Base-by-base conservation (phyloP, 2,797 vertebrate genomes). In the Glossophaga mutica region DNA sequence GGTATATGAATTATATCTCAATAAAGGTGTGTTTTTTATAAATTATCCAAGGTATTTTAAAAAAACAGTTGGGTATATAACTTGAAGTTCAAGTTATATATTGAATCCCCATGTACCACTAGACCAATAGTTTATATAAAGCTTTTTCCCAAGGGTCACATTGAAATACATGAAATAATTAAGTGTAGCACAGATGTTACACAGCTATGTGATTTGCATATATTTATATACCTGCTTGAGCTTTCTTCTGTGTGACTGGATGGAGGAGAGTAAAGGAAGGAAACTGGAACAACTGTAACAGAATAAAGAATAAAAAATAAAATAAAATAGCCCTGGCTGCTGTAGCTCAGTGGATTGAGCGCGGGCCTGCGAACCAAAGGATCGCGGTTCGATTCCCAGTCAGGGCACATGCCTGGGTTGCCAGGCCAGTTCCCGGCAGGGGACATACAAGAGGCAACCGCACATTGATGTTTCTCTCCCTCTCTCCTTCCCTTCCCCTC, bases 131-230 rank as follows among this genome's bases (percentile, higher is more conserved):
- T 71, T 90, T 84, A 57, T 12, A 19, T n/a, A 48, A 85, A 6
- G n/a, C 18, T 89, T 94, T 90, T 50, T 21, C 24, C 44, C 34
- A 82, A 39, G 11, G 46, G 6, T 39, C 57, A 29, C 34, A 37
- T 15, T 68, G 67, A 94, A 93, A 87, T 73, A 73, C 4, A 57
- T 37, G n/a, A 94, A 84, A 87, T 55, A 86, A 87, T 81, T 87
- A 50, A 87, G 16, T 92, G 10, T 22, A 37, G 34, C 59, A 62
- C 79, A 46, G 62, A 11, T 78, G 34, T 82, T 44, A 46, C 57
- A 81, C 14, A 94, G 46, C n/a, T 91, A 15, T 73, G 12, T 59
- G 59, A 73, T 88, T 90, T 95, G 44, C 68, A 19, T 70, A 34
- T 48, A 24, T 87, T 70, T 84, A 26, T 21, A 82, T 6, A 46